Evolutionary conservation across 2,888 invertebrate species (phyloP).

Genomic region (Altica lythri): DNA sequence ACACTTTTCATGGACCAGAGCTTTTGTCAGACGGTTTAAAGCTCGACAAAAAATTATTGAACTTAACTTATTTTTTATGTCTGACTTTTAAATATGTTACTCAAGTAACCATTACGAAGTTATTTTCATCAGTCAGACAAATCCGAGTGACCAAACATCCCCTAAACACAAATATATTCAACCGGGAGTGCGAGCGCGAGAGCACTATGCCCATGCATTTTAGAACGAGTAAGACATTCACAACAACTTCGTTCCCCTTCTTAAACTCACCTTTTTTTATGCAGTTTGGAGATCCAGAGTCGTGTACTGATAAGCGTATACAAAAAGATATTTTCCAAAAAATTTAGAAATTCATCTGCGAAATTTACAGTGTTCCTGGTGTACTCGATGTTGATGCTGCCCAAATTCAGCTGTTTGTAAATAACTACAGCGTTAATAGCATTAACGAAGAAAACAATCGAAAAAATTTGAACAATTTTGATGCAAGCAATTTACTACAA

Average conservation of each 20-base stretch:
- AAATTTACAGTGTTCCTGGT: no score
- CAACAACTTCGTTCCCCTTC: constrained; percentile 1
- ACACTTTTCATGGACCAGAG: constrained; percentile 17
- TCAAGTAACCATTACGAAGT: constrained; percentile 9
- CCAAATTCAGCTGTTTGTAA: no score
- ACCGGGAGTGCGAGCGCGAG: constrained; percentile 12
- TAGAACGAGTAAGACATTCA: constrained; percentile 10
- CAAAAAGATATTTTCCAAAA: no score
- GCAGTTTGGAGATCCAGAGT: no score
- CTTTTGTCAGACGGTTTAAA: constrained; percentile 1
- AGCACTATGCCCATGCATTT: constrained; percentile 13
- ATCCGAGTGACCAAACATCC: constrained; percentile 4
- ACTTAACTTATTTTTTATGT: constrained; percentile 10
- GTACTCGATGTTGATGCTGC: no score
- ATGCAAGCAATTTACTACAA: no score
- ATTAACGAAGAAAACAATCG: constrained; percentile 8
- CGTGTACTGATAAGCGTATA: no score
- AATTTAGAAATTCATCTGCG: no score
- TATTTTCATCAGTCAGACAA: constrained; percentile 12
- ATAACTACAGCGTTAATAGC: constrained; percentile 43
- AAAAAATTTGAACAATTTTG: no score
- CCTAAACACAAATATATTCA: constrained; percentile 3
- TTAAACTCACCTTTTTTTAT: constrained; percentile 5
- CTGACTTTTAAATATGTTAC: constrained; percentile 11
- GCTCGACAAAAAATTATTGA: constrained; percentile 13